phyloP scores from a whole-genome alignment of 2,797 vertebrate species.

The Onychomys torridus region DNA sequence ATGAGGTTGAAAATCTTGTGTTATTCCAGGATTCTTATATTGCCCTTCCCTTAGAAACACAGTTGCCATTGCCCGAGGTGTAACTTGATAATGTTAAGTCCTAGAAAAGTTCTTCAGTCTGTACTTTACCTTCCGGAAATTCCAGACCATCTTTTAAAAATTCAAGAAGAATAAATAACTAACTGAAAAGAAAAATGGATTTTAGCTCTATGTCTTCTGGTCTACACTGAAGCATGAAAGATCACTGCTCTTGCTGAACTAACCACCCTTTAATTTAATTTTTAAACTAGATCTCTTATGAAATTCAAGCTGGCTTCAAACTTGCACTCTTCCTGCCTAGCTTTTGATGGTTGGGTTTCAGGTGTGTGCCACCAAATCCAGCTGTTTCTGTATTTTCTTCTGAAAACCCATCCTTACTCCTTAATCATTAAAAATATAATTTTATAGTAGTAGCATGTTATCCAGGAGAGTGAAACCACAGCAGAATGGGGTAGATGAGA shows the following conservation, averaged over 20 bases:
- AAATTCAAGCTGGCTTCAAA: neutral
- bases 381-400: neutral
- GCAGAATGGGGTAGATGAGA: neutral
- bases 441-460: constrained; percentile 19
- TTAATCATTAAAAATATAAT: constrained; percentile 36
- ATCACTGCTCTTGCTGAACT: constrained; percentile 21
- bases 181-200: constrained; percentile 28
- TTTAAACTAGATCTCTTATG: neutral
- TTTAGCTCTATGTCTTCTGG: neutral
- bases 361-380: neutral
- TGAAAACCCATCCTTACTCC: constrained; percentile 18
- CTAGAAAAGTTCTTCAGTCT: constrained; percentile 40
- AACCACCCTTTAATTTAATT: neutral
- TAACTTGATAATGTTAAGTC: constrained; percentile 61
- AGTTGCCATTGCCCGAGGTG: constrained; percentile 42
- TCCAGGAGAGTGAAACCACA: neutral
- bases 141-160: constrained; percentile 38
- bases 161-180: constrained; percentile 6
- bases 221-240: neutral
- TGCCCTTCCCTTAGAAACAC: constrained; percentile 65
- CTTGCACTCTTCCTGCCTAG: neutral
- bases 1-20: constrained; percentile 65
- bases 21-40: constrained; percentile 72
- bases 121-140: constrained; percentile 52
- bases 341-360: neutral